Conservation (phyloP, 2,888 invertebrate genomes). For the Tubiluchus corallicola region DNA sequence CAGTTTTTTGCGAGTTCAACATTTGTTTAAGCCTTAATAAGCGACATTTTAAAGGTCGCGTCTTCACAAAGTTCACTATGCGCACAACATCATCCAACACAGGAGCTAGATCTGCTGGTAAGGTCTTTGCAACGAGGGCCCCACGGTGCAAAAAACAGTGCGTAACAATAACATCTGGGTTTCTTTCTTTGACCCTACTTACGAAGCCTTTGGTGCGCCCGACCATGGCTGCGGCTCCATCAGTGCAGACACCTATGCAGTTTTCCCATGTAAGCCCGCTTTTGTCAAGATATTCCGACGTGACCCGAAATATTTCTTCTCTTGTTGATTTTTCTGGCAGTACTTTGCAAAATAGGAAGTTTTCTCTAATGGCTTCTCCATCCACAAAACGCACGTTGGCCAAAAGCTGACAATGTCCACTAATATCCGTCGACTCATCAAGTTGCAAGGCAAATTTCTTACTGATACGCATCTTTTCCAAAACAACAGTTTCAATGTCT, state of each 20-base stretch:
- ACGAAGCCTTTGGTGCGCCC: not conserved
- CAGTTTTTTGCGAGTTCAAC: no score
- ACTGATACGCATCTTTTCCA: not conserved
- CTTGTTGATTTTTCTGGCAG: not conserved
- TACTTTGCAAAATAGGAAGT: not conserved
- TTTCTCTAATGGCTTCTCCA: not conserved
- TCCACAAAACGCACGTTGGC: not conserved
- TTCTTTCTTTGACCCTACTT: not conserved
- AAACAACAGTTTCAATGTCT: not conserved
- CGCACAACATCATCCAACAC: not conserved
- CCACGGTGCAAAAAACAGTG: not conserved
- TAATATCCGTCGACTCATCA: not conserved
- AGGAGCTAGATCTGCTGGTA: no score
- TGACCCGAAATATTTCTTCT: not conserved
- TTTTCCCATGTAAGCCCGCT: not conserved
- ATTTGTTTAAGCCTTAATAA: no score
- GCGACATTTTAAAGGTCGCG: not conserved
- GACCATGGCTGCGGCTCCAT: not conserved
- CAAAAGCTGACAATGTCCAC: not conserved
- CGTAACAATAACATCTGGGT: not conserved
- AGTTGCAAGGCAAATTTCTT: not conserved
- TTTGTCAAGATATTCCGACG: not conserved
- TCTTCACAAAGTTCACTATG: conserved; percentile 1
- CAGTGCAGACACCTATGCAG: not conserved
- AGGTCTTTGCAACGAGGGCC: no score